Conservation (phyloP, 2,888 invertebrate genomes). For the Ormyrus nitidulus region DNA sequence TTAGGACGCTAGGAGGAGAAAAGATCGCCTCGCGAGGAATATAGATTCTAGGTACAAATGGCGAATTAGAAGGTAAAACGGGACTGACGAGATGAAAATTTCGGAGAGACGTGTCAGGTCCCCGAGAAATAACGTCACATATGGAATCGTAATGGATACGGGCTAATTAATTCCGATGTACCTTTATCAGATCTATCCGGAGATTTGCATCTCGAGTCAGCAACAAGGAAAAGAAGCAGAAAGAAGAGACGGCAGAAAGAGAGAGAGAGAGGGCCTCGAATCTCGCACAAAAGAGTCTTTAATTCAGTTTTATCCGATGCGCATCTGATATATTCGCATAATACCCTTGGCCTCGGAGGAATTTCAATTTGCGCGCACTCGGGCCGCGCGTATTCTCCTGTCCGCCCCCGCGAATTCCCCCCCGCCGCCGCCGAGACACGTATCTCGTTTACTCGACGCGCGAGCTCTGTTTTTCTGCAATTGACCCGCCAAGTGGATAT, state of each 20-base stretch:
- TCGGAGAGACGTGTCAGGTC: too few species aligned
- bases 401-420: conserved; percentile 34
- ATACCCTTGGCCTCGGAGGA: conserved; percentile 41
- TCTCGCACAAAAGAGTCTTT: conserved; percentile 23
- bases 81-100: too few species aligned
- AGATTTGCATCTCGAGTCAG: conserved; percentile 2
- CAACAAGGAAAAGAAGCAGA: not conserved
- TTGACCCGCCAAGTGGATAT: too few species aligned
- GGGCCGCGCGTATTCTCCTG: conserved; percentile 19
- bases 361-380: conserved; percentile 33
- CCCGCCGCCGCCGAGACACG: not conserved
- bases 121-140: too few species aligned
- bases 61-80: too few species aligned
- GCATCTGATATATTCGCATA: conserved; percentile 42
- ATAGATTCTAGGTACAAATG: too few species aligned
- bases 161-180: conserved; percentile 31
- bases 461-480: too few species aligned
- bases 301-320: conserved; percentile 38
- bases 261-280: not conserved
- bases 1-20: too few species aligned
- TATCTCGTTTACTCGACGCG: not conserved
- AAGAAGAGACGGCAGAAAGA: too few species aligned
- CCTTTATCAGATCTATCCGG: conserved; percentile 29
- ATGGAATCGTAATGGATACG: not conserved
- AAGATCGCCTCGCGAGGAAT: too few species aligned